phyloP scores from a whole-genome alignment of 2,888 invertebrate genomes.

The Sclerodermus sp. region DNA sequence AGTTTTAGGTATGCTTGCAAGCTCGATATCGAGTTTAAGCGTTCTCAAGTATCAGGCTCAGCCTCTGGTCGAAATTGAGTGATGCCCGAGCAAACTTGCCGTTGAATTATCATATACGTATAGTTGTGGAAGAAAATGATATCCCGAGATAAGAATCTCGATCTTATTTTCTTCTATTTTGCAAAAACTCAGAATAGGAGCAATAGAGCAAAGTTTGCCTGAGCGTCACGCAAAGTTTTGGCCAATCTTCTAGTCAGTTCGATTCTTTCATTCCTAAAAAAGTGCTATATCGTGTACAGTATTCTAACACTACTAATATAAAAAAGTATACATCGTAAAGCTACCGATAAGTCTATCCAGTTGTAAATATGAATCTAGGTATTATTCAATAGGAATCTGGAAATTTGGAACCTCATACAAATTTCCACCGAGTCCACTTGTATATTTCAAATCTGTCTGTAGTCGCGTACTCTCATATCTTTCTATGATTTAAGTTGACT shows the following conservation, averaged over 20 bases:
- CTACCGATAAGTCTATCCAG: constrained; percentile 35
- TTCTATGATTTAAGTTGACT: not conserved
- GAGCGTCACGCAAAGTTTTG: too few species aligned
- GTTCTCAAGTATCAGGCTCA: too few species aligned
- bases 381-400: too few species aligned
- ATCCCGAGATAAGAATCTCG: too few species aligned
- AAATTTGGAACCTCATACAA: constrained; percentile 8
- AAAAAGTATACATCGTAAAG: constrained; percentile 30
- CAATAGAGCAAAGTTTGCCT: too few species aligned
- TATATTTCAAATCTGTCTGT: constrained; percentile 29
- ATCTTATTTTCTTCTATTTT: too few species aligned
- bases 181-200: too few species aligned
- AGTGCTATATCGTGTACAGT: constrained; percentile 40
- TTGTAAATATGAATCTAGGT: constrained; percentile 38
- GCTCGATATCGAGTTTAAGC: too few species aligned
- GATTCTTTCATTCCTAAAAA: constrained; percentile 33
- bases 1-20: constrained; percentile 24
- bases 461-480: constrained; percentile 7
- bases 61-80: too few species aligned
- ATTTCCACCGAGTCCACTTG: constrained; percentile 21
- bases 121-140: too few species aligned
- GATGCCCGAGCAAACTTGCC: too few species aligned
- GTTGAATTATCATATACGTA: too few species aligned
- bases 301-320: constrained; percentile 30
- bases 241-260: constrained; percentile 32